Base-by-base conservation (phyloP, 2,113 vertebrate genomes). In the Sardina pilchardus region DNA sequence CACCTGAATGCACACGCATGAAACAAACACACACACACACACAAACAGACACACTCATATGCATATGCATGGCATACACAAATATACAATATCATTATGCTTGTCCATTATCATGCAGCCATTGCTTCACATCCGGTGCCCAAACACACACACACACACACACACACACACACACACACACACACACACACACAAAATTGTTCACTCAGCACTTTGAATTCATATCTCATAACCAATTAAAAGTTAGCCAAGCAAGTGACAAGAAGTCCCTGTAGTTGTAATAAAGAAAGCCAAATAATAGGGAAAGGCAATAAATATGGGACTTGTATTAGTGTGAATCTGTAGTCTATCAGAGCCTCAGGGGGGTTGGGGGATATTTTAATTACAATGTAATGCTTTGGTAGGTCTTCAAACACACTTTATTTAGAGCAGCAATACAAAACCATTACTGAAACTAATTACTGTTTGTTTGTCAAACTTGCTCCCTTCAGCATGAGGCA, bases 361-460 rank as follows among this genome's bases (percentile, higher is more conserved):
- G 81, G 86, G 88, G 85, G 90, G 91, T 91, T 87, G 39, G 86
- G 89, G 91, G 83, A 88, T 89, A 86, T 91, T 91, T 91, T 92
- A 92, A 94, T 92, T 92, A 91, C 88, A 93, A 90, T 67, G 85
- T 89, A 90, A 91, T 80, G 88, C 90, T 89, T 85, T 88, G 90
- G 88, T 92, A 92, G 89, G 88, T 86, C 90, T 89, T 90, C 89
- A 90, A 91, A 91, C 90, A 91, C 83, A 90, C 86, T 90, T 92
- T 82, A 63, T 87, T 90, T 88, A 92, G 91, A 91, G 90, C 89
- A 86, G 89, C 92, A 92, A 93, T 92, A 83, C 87, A 89, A 89
- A 92, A 91, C 86, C 87, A 91, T 93, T 89, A 92, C 87, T 86
- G 85, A 90, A 91, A 92, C 92, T 94, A 93, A 92, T 93, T 91